Conservation (phyloP, 2,888 invertebrate genomes). For the Sesia apiformis region DNA sequence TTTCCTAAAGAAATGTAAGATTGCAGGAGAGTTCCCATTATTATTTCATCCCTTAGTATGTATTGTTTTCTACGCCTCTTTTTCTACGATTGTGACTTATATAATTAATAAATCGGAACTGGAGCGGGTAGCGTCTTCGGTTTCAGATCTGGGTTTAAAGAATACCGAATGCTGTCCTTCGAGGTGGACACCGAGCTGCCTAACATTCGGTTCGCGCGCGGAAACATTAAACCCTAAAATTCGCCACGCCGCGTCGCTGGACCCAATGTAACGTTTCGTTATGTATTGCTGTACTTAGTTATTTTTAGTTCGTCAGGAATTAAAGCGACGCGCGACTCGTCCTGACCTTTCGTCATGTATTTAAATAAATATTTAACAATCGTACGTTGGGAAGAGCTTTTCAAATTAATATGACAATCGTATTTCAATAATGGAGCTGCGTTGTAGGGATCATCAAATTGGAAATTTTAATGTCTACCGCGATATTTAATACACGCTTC, state of each 20-base stretch:
- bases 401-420: constrained; percentile 4
- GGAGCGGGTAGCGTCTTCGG: not conserved
- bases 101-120: too few relatives aligned
- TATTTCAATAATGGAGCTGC: constrained; percentile 6
- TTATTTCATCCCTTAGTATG: too few relatives aligned
- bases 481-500: not conserved
- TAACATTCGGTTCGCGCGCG: not conserved
- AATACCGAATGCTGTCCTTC: not conserved
- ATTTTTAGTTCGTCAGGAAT: not conserved
- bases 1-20: too few relatives aligned
- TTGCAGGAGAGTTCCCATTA: too few relatives aligned
- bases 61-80: too few relatives aligned
- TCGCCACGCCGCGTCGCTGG: constrained; percentile 4
- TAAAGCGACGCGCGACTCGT: constrained; percentile 2
- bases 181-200: not conserved
- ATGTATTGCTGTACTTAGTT: constrained; percentile 1
- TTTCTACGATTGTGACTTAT: too few relatives aligned
- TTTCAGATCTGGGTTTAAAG: not conserved
- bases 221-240: constrained; percentile 1
- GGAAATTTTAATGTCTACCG: not conserved
- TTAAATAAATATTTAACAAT: constrained; percentile 6
- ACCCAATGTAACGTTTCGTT: constrained; percentile 2
- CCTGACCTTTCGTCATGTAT: constrained; percentile 4
- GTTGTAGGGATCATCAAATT: constrained; percentile 2
- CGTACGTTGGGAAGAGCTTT: not conserved